Evolutionary conservation across 1,140 invertebrate species (phyloP).

Genomic region (Drosophila simulans): DNA sequence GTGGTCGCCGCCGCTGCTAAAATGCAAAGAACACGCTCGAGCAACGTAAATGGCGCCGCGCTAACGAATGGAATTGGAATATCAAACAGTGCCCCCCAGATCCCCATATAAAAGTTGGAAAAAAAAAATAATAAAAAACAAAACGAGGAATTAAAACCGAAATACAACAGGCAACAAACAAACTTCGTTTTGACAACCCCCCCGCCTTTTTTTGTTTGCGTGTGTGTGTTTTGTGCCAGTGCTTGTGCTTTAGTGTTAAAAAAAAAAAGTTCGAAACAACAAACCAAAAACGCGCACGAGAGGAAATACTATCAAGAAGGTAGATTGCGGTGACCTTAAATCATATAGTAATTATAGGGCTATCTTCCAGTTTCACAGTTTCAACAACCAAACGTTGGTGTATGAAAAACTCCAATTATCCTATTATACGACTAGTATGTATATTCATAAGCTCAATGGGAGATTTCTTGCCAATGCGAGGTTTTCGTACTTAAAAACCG

Average conservation of each 20-base stretch:
- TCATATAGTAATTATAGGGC: slow-evolving; percentile 4
- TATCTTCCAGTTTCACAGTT: background rate
- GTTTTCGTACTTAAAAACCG: background rate
- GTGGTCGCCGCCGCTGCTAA: slow-evolving; percentile 28
- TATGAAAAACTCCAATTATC: no score
- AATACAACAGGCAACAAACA: slow-evolving; percentile 29
- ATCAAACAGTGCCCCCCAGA: slow-evolving; percentile 46
- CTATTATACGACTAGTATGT: no score
- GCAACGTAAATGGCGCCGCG: slow-evolving; percentile 50
- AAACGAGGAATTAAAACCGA: background rate
- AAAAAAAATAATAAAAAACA: background rate
- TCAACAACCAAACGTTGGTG: no score
- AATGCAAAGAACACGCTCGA: slow-evolving; percentile 54
- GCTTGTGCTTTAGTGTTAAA: slow-evolving; percentile 18
- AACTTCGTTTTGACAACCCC: slow-evolving; percentile 11
- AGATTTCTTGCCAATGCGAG: no score
- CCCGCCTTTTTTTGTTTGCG: slow-evolving; percentile 17
- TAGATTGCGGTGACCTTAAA: slow-evolving; percentile 26
- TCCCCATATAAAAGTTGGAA: slow-evolving; percentile 16
- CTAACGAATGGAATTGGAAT: slow-evolving; percentile 51
- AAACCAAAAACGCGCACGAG: background rate
- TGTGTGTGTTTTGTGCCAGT: slow-evolving; percentile 17
- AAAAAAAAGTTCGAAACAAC: slow-evolving; percentile 24
- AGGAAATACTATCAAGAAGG: slow-evolving; percentile 33
- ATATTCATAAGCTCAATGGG: no score